Conservation (phyloP, 2,113 vertebrate species). For the Notothenia rossii region DNA sequence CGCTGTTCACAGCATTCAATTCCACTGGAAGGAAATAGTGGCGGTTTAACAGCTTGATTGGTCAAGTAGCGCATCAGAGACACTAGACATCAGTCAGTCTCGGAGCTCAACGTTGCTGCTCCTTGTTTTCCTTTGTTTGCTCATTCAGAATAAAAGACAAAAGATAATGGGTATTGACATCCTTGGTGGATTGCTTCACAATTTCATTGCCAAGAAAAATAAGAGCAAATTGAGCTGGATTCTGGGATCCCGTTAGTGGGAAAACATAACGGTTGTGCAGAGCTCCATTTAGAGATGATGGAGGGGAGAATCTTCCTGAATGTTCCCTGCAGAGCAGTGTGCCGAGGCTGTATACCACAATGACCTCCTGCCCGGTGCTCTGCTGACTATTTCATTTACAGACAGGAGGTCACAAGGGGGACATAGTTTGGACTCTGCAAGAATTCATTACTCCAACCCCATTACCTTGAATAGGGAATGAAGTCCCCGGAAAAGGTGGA, state of each 20-base stretch:
- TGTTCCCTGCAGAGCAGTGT: constrained; percentile 52
- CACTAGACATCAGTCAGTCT: constrained; percentile 38
- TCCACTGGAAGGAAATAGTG: constrained; percentile 42
- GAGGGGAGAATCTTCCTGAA: constrained; percentile 56
- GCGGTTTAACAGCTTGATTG: constrained; percentile 60
- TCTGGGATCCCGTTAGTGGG: constrained; percentile 36
- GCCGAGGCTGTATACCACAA: constrained; percentile 49
- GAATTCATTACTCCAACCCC: constrained; percentile 76
- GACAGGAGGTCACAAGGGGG: constrained; percentile 74
- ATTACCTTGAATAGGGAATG: constrained; percentile 79
- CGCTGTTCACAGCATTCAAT: constrained; percentile 37
- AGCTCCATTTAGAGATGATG: constrained; percentile 60
- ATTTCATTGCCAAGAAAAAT: constrained; percentile 65
- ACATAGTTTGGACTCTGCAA: constrained; percentile 69
- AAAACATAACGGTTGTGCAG: constrained; percentile 40
- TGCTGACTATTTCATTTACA: constrained; percentile 81
- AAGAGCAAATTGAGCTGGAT: constrained; percentile 55
- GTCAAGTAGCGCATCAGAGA: constrained; percentile 63
- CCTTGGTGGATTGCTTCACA: constrained; percentile 49
- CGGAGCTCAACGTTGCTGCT: constrained; percentile 25
- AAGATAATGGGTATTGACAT: constrained; percentile 65
- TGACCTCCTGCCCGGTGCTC: constrained; percentile 66
- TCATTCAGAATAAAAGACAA: constrained; percentile 55
- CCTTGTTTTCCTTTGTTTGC: constrained; percentile 56
- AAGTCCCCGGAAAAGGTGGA: constrained; percentile 67